Conservation (phyloP, 2,797 vertebrate species). For the Ambastaia sidthimunki region DNA sequence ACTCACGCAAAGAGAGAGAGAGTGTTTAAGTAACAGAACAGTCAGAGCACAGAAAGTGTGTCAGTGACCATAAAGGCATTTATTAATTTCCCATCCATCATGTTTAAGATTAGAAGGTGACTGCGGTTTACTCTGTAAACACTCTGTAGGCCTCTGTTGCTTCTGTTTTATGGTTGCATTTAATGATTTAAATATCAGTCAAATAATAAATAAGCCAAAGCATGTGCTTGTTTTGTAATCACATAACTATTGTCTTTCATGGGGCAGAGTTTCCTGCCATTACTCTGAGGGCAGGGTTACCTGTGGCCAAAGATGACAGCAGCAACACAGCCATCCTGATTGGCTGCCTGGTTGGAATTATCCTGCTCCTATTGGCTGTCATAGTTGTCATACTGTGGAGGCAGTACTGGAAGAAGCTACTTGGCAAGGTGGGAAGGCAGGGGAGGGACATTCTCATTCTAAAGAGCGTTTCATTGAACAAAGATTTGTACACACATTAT, state of each 20-base stretch:
- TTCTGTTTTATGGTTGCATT: not conserved
- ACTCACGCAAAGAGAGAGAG: not conserved
- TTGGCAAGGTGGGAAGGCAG: slow-evolving; percentile 84
- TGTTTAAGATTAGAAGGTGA: slow-evolving; percentile 1
- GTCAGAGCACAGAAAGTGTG: slow-evolving; percentile 17
- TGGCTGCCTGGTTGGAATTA: slow-evolving; percentile 94
- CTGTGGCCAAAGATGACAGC: slow-evolving; percentile 87
- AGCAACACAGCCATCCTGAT: slow-evolving; percentile 90
- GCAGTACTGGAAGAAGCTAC: slow-evolving; percentile 91
- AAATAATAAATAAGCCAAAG: not conserved
- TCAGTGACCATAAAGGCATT: not conserved
- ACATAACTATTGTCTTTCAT: slow-evolving; percentile 25
- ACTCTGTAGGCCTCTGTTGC: not conserved
- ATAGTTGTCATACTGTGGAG: slow-evolving; percentile 93
- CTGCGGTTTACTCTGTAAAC: slow-evolving; percentile 52
- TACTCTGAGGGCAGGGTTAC: slow-evolving; percentile 79
- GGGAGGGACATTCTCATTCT: not conserved
- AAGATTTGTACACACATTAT: not conserved
- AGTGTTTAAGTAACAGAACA: not conserved
- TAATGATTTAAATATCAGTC: not conserved
- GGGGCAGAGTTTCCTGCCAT: slow-evolving; percentile 70
- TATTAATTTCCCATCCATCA: not conserved
- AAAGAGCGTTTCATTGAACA: not conserved
- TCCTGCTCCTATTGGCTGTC: slow-evolving; percentile 87
- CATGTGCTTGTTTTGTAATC: not conserved